Base-by-base conservation (phyloP, 2,888 invertebrate genomes). In the Epistrophe eligans region DNA sequence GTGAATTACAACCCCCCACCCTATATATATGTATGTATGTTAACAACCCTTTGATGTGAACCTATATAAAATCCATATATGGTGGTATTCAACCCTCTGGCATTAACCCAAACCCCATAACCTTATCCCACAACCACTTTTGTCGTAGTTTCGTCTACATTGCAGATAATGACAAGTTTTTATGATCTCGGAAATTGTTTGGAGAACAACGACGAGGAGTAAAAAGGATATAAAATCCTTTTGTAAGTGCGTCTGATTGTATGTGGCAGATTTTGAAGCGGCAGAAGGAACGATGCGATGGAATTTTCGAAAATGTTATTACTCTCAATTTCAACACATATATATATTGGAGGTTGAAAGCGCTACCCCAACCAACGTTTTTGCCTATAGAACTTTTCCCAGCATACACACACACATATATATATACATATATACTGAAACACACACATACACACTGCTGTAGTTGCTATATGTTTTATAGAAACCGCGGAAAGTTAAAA, bases 91-190 rank as follows among this genome's bases (percentile, higher is more conserved):
- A 8, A 17, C 57, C 62, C 57, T 7, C 15, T 19, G n/a, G 62
- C 62, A 24, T 62, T 19, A 35, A 40, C 40, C 62, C 60, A 45
- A 57, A 66, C 58, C 58, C 52, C 35, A 24, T 43, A 43, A 52
- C 70, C 32, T 7, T 40, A 13, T 15, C 32, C 28, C 70, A 15
- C 4, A 40, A 77, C 35, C 66, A 13, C 45, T 58, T 24, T 58
- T 58, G 67, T 70, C 67, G 67, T 55, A 60, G 48, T 77, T 79
- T 80, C 67, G 70, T 76, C 87, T 82, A 85, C 84, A 70, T 82
- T 85, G 81, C 87, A 87, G 79, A 87, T 87, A 87, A 87, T 87
- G 87, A 87, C 87, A 87, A 83, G 87, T 87, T 87, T 87, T 87
- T 87, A 87, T 83, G 83, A 83, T 83, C 83, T 83, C 83, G 87